Evolutionary conservation across 2,797 vertebrate species (phyloP).

Genomic region (Myiotriccus ornatus): DNA sequence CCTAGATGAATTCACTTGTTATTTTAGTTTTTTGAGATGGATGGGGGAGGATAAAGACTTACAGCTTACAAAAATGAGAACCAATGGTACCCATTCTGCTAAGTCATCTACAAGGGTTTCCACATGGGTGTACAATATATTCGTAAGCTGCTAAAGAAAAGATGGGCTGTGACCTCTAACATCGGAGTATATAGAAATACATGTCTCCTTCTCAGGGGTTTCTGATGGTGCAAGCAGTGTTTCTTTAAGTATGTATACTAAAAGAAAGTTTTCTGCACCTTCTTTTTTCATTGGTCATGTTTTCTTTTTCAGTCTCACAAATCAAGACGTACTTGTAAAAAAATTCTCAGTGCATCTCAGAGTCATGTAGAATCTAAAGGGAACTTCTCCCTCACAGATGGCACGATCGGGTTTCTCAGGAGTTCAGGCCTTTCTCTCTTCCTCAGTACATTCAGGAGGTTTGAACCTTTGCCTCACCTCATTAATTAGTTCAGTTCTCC

Average conservation of each 20-base stretch:
- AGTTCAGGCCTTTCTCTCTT: conserved; percentile 16
- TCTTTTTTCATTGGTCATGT: not conserved
- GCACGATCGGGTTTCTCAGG: not conserved
- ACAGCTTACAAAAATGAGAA: not conserved
- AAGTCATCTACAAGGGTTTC: not conserved
- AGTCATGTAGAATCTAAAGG: not conserved
- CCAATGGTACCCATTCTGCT: not conserved
- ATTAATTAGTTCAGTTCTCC: conserved; percentile 46
- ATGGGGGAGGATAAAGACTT: not conserved
- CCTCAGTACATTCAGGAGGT: not conserved
- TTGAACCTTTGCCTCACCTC: conserved; percentile 28
- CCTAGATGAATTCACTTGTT: not conserved
- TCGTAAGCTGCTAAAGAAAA: not conserved
- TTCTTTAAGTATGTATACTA: not conserved
- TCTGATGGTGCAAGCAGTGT: not conserved
- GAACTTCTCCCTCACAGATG: not conserved
- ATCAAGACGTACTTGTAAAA: not conserved
- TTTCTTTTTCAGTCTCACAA: not conserved
- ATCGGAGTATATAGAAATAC: not conserved
- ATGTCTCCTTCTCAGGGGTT: not conserved
- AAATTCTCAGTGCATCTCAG: not conserved
- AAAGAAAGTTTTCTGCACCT: not conserved
- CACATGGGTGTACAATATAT: not conserved
- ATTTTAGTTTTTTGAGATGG: not conserved
- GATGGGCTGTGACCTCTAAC: not conserved